These are phyloP conservation scores for Oncorhynchus kisutch DNA, from an alignment of 2,113 vertebrate species.

Conservation along the genomic window DNA sequence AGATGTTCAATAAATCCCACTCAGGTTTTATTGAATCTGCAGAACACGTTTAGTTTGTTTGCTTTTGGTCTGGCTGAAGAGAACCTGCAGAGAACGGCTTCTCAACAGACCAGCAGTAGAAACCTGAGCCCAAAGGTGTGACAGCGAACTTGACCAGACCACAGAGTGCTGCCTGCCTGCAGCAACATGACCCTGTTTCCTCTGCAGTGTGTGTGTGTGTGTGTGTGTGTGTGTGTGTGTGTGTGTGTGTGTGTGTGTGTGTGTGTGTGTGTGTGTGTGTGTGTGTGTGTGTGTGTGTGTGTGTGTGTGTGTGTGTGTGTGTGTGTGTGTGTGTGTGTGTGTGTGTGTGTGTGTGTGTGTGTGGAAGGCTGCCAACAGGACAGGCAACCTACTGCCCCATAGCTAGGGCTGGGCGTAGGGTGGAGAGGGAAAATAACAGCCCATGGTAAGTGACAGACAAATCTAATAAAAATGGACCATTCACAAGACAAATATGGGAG, in stretches of 20 bases:
- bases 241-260: too few species aligned
- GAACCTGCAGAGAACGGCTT: not conserved
- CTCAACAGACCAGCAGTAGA: not conserved
- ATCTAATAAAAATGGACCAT: conserved; percentile 37
- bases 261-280: too few species aligned
- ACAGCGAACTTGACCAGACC: not conserved
- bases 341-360: too few species aligned
- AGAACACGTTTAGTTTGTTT: conserved; percentile 19
- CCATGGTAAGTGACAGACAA: conserved; percentile 36
- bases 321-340: too few species aligned
- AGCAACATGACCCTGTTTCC: conserved; percentile 7
- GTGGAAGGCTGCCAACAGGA: conserved; percentile 25
- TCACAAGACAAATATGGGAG: conserved; percentile 23
- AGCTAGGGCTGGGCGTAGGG: conserved; percentile 25
- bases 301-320: too few species aligned
- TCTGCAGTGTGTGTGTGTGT: not conserved
- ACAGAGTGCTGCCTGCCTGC: conserved; percentile 15
- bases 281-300: too few species aligned
- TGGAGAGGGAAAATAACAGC: conserved; percentile 32
- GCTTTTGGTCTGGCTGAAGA: conserved; percentile 5
- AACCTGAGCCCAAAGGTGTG: conserved; percentile 30
- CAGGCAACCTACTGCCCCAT: conserved; percentile 41
- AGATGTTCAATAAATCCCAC: conserved; percentile 10
- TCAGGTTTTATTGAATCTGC: not conserved
- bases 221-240: too few species aligned